Conservation (phyloP, 2,113 vertebrate genomes). For the Harpagus bidentatus region DNA sequence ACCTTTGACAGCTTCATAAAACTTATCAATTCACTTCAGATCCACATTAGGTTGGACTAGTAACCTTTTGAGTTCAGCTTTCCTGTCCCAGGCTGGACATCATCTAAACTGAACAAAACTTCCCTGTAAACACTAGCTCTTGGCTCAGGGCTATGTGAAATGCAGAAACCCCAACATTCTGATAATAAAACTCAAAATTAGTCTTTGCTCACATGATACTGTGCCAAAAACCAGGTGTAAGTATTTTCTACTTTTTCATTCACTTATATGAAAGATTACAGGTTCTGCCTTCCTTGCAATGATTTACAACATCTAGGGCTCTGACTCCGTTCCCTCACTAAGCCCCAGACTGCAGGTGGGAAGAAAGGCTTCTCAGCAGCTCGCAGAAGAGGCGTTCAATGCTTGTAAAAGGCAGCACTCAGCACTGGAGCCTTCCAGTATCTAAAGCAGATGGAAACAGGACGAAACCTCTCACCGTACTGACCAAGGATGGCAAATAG, state of each 20-base stretch:
- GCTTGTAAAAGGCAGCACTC: not conserved
- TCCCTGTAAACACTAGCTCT: not conserved
- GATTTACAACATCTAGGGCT: not conserved
- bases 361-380: not conserved
- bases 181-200: not conserved
- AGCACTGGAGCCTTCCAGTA: not conserved
- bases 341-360: no score
- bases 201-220: not conserved
- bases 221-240: not conserved
- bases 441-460: not conserved
- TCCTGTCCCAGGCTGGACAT: not conserved
- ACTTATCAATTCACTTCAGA: not conserved
- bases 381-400: not conserved
- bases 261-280: rapidly evolving
- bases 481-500: not conserved
- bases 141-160: not conserved
- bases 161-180: not conserved
- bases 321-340: not conserved
- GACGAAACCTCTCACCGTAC: not conserved
- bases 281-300: not conserved
- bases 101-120: not conserved
- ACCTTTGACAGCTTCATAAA: not conserved
- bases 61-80: not conserved
- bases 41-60: not conserved
- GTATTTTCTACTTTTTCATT: not conserved